These are phyloP conservation scores for Lonchura striata DNA, from an alignment of 2,113 vertebrate genomes.

Conservation along the genomic window DNA sequence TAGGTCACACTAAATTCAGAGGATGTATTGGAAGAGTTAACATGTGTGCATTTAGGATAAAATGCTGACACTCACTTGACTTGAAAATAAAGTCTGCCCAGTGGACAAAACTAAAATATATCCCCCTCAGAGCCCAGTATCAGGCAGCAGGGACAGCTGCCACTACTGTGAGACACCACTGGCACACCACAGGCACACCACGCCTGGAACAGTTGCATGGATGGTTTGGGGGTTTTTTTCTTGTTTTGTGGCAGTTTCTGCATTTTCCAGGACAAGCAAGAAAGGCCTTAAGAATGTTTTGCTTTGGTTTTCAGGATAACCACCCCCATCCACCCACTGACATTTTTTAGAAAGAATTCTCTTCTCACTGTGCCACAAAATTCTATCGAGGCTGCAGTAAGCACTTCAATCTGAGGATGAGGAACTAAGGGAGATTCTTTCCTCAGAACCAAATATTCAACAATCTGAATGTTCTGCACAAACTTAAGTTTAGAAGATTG, in stretches of 20 bases:
- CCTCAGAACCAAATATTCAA: not conserved
- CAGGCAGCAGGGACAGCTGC: not conserved
- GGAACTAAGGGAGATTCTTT: not conserved
- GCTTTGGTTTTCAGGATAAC: not conserved
- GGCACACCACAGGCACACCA: no score
- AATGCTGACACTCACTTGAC: not conserved
- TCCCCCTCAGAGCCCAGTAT: rapidly evolving
- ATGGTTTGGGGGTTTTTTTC: rapidly evolving
- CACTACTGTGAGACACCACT: not conserved
- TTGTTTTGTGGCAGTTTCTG: not conserved
- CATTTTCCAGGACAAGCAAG: not conserved
- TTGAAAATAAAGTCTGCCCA: not conserved
- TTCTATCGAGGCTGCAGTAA: not conserved
- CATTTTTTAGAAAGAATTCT: conserved; percentile 35
- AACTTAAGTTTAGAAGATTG: not conserved
- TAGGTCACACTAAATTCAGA: not conserved
- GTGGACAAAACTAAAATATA: not conserved
- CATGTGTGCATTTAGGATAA: not conserved
- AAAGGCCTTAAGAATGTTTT: not conserved
- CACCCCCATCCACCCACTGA: not conserved
- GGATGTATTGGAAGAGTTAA: not conserved
- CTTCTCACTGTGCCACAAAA: not conserved
- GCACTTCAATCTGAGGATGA: not conserved
- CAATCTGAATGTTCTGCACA: not conserved
- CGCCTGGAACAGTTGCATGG: no score